phyloP scores from a whole-genome alignment of 2,888 invertebrate species.

The Pyralis farinalis region DNA sequence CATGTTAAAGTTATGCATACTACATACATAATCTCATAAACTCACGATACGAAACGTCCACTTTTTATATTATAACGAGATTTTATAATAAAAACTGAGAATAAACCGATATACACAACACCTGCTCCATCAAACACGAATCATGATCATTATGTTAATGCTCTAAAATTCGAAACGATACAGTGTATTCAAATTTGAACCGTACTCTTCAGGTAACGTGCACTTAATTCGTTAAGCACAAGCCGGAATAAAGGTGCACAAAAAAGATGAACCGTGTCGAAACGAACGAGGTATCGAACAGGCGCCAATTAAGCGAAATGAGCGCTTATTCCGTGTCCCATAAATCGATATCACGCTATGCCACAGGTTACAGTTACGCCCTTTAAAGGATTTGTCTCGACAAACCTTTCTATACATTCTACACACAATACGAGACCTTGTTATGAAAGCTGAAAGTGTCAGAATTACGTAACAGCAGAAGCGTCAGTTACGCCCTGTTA shows the following conservation, averaged over 20 bases:
- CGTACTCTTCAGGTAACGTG: constrained; percentile 39
- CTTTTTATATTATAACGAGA: constrained; percentile 68
- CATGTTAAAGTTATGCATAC: neutral
- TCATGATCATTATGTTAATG: constrained; percentile 76
- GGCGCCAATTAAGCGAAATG: constrained; percentile 74
- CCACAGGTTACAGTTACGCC: constrained; percentile 62
- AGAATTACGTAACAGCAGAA: constrained; percentile 74
- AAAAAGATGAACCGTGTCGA: constrained; percentile 57
- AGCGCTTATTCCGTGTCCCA: constrained; percentile 68
- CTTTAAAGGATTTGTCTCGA: constrained; percentile 63
- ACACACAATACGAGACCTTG: constrained; percentile 72
- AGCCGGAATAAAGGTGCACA: constrained; percentile 36
- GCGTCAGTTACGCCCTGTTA: constrained; percentile 75
- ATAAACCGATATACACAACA: constrained; percentile 74
- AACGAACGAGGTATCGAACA: constrained; percentile 61
- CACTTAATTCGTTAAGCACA: constrained; percentile 41
- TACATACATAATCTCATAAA: constrained; percentile 57
- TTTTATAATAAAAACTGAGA: constrained; percentile 76
- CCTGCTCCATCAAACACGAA: constrained; percentile 75
- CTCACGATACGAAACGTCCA: constrained; percentile 39
- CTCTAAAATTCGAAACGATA: constrained; percentile 61
- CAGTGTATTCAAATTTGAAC: constrained; percentile 41
- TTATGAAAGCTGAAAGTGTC: constrained; percentile 75
- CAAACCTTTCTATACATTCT: constrained; percentile 47
- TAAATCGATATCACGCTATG: constrained; percentile 74